Evolutionary conservation across 1,140 invertebrate genomes (phyloP).

Genomic region (Pteromalus puparum): DNA sequence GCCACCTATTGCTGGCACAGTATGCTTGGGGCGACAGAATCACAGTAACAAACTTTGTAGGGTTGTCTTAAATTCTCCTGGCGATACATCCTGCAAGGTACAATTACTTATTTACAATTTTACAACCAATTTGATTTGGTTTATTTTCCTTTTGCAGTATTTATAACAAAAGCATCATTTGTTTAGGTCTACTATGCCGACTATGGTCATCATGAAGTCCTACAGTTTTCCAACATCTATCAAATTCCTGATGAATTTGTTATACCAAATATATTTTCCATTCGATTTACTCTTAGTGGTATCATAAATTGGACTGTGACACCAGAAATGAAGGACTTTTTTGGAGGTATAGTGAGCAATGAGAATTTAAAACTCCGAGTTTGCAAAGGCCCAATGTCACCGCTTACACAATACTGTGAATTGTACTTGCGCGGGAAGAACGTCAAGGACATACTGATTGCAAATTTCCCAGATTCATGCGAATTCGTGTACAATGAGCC

Average conservation of each 20-base stretch:
- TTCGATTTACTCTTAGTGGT: constrained; percentile 82
- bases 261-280: constrained; percentile 76
- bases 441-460: constrained; percentile 76
- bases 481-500: constrained; percentile 14
- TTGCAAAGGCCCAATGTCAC: constrained; percentile 79
- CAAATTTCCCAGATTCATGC: constrained; percentile 63
- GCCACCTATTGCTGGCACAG: constrained; percentile 81
- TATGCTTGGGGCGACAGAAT: constrained; percentile 82
- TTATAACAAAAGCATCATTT: constrained; percentile 57
- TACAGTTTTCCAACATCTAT: constrained; percentile 82
- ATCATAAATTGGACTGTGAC: constrained; percentile 80
- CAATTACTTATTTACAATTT: background rate
- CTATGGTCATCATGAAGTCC: constrained; percentile 84
- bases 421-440: constrained; percentile 78
- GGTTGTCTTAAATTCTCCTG: constrained; percentile 83
- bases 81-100: constrained; percentile 71
- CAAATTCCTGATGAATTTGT: constrained; percentile 77
- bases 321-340: constrained; percentile 81
- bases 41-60: constrained; percentile 81
- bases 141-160: background rate
- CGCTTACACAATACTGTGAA: constrained; percentile 83
- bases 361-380: constrained; percentile 80
- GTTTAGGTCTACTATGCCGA: constrained; percentile 85
- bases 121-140: background rate
- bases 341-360: constrained; percentile 80